Evolutionary conservation across 2,797 vertebrate species (phyloP).

Genomic region (Triplophysa yarkandensis): DNA sequence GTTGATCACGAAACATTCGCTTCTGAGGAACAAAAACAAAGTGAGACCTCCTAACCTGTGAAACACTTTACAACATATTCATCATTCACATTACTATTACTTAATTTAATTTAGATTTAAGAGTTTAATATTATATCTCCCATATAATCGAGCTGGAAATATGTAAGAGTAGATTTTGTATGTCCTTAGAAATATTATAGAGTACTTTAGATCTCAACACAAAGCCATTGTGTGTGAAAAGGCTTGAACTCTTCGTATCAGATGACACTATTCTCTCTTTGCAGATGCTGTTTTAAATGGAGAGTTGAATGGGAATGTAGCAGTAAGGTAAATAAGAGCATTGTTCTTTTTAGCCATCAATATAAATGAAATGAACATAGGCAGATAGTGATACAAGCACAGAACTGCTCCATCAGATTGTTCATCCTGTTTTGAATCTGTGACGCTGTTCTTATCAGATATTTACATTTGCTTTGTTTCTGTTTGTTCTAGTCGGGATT

Average conservation of each 20-base stretch:
- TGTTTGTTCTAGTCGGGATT: conserved; percentile 81
- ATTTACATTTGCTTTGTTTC: conserved; percentile 17
- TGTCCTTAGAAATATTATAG: background rate
- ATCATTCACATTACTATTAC: background rate
- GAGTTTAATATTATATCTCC: no score
- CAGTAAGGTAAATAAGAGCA: conserved; percentile 65
- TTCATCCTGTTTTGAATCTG: background rate
- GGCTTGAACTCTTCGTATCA: background rate
- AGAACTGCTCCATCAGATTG: background rate
- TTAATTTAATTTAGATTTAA: no score
- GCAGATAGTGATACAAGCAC: no score
- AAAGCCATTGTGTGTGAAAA: background rate
- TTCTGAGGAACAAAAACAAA: conserved; percentile 68
- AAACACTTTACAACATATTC: background rate
- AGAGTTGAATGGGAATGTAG: conserved; percentile 66
- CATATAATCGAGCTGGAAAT: no score
- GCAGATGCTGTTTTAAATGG: conserved; percentile 71
- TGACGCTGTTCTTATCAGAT: background rate
- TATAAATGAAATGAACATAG: no score
- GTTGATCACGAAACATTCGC: conserved; percentile 82
- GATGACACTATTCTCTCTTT: conserved; percentile 42
- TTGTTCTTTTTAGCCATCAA: background rate
- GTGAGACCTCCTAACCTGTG: conserved; percentile 58
- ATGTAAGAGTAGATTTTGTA: background rate
- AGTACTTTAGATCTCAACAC: background rate